phyloP scores from a whole-genome alignment of 1,140 invertebrate genomes.

The Drosophila pachea region DNA sequence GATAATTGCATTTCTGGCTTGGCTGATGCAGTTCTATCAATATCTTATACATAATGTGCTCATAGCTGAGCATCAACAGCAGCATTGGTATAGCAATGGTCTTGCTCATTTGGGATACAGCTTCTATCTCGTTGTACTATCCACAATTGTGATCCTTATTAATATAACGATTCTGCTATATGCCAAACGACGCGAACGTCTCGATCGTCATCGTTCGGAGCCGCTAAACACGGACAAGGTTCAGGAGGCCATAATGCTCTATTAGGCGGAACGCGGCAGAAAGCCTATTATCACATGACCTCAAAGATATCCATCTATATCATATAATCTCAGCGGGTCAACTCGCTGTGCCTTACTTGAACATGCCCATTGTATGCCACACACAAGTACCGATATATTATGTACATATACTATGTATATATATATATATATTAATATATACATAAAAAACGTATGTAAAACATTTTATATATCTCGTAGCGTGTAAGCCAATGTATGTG shows the following conservation, averaged over 20 bases:
- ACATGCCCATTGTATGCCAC: constrained; percentile 60
- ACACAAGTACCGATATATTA: constrained; percentile 5
- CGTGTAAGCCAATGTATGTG: constrained; percentile 23
- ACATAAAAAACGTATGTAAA: too few species aligned
- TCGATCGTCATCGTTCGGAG: constrained; percentile 59
- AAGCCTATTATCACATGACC: constrained; percentile 40
- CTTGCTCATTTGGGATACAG: constrained; percentile 74
- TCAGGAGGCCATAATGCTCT: constrained; percentile 75
- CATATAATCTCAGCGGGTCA: constrained; percentile 61
- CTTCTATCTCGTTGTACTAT: constrained; percentile 72
- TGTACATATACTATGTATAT: constrained; percentile 16
- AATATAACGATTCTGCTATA: constrained; percentile 69
- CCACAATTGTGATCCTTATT: constrained; percentile 68
- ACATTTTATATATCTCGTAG: constrained; percentile 25
- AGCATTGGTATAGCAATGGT: constrained; percentile 69
- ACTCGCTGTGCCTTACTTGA: constrained; percentile 61
- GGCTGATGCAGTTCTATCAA: constrained; percentile 75
- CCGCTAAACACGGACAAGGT: constrained; percentile 69
- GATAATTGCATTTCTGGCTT: constrained; percentile 71
- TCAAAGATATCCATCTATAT: constrained; percentile 39
- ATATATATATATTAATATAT: constrained; percentile 9
- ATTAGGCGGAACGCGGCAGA: constrained; percentile 38
- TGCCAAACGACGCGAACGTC: constrained; percentile 55
- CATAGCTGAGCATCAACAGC: constrained; percentile 58
- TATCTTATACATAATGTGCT: constrained; percentile 76